A percentile compares a stretch with the other conserved stretches of the same genome.
These are phyloP conservation scores for Zaprionus camerounensis DNA, from an alignment of 1,140 invertebrate species.

Conservation along the genomic window DNA sequence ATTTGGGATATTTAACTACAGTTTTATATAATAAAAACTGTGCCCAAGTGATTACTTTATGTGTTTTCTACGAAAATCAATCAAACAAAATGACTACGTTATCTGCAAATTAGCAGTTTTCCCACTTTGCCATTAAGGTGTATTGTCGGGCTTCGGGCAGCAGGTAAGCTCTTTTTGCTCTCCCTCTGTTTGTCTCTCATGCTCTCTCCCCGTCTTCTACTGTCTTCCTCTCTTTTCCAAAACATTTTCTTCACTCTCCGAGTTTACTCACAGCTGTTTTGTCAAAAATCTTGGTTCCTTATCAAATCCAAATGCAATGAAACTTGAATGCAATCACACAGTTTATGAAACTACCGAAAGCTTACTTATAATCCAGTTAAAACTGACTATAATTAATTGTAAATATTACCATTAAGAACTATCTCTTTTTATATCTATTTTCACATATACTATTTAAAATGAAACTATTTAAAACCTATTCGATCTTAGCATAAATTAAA, in stretches of 20 bases:
- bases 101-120: constrained; percentile 44
- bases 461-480: background rate
- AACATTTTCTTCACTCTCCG: constrained; percentile 39
- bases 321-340: constrained; percentile 19
- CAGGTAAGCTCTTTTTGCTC: constrained; percentile 44
- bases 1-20: constrained; percentile 15
- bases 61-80: constrained; percentile 18
- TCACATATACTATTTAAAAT: too few relatives aligned
- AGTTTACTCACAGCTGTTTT: constrained; percentile 49
- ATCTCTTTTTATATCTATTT: too few relatives aligned
- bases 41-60: constrained; percentile 3
- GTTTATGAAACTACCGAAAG: background rate
- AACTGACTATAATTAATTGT: background rate
- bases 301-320: constrained; percentile 37
- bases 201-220: background rate
- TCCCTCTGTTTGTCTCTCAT: constrained; percentile 22
- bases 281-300: constrained; percentile 31
- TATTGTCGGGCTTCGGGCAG: constrained; percentile 53
- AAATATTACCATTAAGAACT: background rate
- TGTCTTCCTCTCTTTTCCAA: constrained; percentile 23
- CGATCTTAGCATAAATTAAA: background rate
- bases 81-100: constrained; percentile 33
- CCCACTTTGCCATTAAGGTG: constrained; percentile 39
- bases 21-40: constrained; percentile 31
- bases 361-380: background rate